Evolutionary conservation across 2,797 vertebrate genomes (phyloP).

Genomic region (Acridotheres tristis): DNA sequence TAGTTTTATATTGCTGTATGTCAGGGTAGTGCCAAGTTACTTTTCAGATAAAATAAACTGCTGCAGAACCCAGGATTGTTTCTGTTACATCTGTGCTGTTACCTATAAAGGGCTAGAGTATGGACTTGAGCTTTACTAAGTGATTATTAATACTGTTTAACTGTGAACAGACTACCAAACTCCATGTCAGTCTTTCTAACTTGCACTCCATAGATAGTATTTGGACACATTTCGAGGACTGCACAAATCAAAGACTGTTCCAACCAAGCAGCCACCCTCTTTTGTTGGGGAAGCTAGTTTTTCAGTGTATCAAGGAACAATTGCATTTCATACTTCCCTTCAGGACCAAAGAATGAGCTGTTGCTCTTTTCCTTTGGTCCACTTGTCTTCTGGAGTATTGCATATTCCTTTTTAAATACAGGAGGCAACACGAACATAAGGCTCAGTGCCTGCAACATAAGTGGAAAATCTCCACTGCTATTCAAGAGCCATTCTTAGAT

Average conservation of each 20-base stretch:
- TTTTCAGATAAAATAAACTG: background rate
- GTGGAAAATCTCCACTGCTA: background rate
- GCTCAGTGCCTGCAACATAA: background rate
- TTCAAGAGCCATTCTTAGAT: background rate
- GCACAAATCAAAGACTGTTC: background rate
- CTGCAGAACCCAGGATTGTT: background rate
- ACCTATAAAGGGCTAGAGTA: background rate
- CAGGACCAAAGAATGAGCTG: background rate
- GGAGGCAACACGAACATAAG: background rate
- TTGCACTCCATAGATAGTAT: background rate
- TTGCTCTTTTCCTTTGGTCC: background rate
- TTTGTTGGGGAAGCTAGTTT: background rate
- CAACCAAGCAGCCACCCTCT: background rate
- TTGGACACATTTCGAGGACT: background rate
- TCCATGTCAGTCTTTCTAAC: background rate
- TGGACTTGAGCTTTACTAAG: background rate
- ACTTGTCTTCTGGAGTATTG: background rate
- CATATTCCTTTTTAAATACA: background rate
- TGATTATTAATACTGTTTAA: background rate
- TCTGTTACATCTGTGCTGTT: background rate
- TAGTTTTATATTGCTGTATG: background rate
- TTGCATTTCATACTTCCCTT: background rate
- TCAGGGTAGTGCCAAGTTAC: background rate
- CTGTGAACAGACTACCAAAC: background rate
- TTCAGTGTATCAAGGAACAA: background rate